A percentile compares a stretch with the other conserved stretches of the same genome.
Conservation (phyloP, 2,888 invertebrate genomes). For the Dendrolimus pini region DNA sequence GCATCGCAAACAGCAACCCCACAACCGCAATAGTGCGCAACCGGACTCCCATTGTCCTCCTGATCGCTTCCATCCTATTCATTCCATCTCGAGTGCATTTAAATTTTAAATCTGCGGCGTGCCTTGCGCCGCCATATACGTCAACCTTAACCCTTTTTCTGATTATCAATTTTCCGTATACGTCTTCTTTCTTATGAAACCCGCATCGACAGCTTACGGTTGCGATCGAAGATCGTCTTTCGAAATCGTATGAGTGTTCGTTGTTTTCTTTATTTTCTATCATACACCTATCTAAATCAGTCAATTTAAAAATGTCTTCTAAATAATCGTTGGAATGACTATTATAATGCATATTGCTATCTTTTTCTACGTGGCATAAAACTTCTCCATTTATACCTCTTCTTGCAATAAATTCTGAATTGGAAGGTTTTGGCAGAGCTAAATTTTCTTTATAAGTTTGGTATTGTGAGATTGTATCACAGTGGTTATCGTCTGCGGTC, state of each 20-base stretch:
- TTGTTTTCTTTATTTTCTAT: slow-evolving; percentile 39
- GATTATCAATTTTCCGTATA: slow-evolving; percentile 56
- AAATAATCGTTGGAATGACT: slow-evolving; percentile 58
- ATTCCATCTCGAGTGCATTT: slow-evolving; percentile 50
- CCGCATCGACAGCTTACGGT: slow-evolving; percentile 33
- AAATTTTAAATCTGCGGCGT: slow-evolving; percentile 59
- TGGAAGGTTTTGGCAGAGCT: slow-evolving; percentile 14
- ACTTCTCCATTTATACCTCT: neutral
- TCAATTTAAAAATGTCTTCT: slow-evolving; percentile 48
- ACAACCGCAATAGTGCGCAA: slow-evolving; percentile 42
- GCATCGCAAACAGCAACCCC: slow-evolving; percentile 46
- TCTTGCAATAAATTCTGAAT: slow-evolving; percentile 13
- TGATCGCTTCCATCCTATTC: slow-evolving; percentile 41
- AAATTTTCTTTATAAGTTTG: slow-evolving; percentile 9
- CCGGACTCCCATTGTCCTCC: slow-evolving; percentile 56
- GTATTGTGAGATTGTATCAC: slow-evolving; percentile 2
- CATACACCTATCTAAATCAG: slow-evolving; percentile 64
- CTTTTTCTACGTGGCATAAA: slow-evolving; percentile 24
- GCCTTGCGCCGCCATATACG: slow-evolving; percentile 51
- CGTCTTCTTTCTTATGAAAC: slow-evolving; percentile 49
- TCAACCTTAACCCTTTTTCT: slow-evolving; percentile 54
- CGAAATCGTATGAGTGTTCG: slow-evolving; percentile 39
- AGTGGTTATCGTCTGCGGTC: slow-evolving; percentile 10
- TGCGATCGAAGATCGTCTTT: slow-evolving; percentile 37
- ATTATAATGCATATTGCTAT: slow-evolving; percentile 37